Conservation (phyloP, 2,797 vertebrate species). For the Zalophus californianus region DNA sequence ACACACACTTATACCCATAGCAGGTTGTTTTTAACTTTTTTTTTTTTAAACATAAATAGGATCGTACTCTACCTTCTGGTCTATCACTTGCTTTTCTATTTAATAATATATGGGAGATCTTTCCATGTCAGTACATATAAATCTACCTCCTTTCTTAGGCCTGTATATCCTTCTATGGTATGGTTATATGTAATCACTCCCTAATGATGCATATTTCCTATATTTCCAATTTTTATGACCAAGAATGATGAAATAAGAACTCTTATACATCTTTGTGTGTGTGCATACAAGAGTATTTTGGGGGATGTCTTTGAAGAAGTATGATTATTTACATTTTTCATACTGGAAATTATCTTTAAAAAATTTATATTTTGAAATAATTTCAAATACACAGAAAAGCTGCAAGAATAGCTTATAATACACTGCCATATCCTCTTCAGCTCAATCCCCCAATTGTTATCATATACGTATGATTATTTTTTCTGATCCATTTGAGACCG, state of each 20-base stretch:
- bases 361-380: conserved; percentile 54
- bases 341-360: conserved; percentile 25
- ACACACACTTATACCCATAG: not conserved
- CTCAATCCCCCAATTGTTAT: not conserved
- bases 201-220: not conserved
- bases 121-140: conserved; percentile 7
- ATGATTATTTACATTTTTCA: conserved; percentile 57
- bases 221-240: conserved; percentile 23
- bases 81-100: conserved; percentile 23
- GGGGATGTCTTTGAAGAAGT: not conserved
- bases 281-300: not conserved
- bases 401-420: not conserved
- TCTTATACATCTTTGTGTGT: conserved; percentile 8
- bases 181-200: conserved; percentile 28
- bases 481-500: not conserved
- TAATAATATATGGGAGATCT: not conserved
- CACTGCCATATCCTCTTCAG: not conserved
- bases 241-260: conserved; percentile 50
- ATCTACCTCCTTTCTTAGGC: not conserved
- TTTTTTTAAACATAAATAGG: not conserved
- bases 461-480: not conserved
- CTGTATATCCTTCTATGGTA: not conserved
- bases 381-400: conserved; percentile 49
- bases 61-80: not conserved
- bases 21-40: not conserved